These are phyloP conservation scores for Andrena camellia DNA, from an alignment of 2,888 invertebrate genomes.

Conservation along the genomic window DNA sequence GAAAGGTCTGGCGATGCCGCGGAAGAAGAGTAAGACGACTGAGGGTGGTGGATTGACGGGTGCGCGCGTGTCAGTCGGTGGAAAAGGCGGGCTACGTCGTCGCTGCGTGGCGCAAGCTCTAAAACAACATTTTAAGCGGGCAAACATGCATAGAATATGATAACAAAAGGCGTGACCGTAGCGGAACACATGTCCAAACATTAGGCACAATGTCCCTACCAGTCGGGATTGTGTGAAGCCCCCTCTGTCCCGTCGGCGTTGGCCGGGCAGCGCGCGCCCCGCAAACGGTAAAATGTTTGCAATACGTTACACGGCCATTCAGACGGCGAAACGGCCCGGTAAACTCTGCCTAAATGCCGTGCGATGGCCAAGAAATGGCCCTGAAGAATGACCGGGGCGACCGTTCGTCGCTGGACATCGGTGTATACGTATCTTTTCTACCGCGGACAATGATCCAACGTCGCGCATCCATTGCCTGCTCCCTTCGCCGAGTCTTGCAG, in stretches of 20 bases:
- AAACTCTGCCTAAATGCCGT: slow-evolving; percentile 77
- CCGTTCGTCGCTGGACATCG: slow-evolving; percentile 24
- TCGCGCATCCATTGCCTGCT: neutral
- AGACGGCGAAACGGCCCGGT: slow-evolving; percentile 74
- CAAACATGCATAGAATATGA: slow-evolving; percentile 83
- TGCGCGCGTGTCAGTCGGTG: slow-evolving; percentile 60
- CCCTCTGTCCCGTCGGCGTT: slow-evolving; percentile 48
- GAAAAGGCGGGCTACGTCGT: slow-evolving; percentile 50
- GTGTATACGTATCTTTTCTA: slow-evolving; percentile 39
- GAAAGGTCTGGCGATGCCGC: neutral
- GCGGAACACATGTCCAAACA: slow-evolving; percentile 85
- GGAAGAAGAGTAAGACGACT: slow-evolving; percentile 40
- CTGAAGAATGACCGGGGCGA: slow-evolving; percentile 66
- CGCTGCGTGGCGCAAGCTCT: slow-evolving; percentile 67
- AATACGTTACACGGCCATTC: slow-evolving; percentile 83
- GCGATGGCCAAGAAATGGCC: slow-evolving; percentile 77
- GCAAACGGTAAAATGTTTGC: slow-evolving; percentile 82
- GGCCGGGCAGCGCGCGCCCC: slow-evolving; percentile 39
- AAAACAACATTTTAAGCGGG: slow-evolving; percentile 83
- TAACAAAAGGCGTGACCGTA: slow-evolving; percentile 85
- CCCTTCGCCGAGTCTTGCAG: neutral
- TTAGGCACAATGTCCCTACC: slow-evolving; percentile 82
- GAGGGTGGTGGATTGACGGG: slow-evolving; percentile 39
- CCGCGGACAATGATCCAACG: slow-evolving; percentile 29
- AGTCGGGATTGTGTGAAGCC: slow-evolving; percentile 76